These are phyloP conservation scores for Desmophyllum pertusum DNA, from an alignment of 92 coral and sea anemone species.

Conservation along the genomic window DNA sequence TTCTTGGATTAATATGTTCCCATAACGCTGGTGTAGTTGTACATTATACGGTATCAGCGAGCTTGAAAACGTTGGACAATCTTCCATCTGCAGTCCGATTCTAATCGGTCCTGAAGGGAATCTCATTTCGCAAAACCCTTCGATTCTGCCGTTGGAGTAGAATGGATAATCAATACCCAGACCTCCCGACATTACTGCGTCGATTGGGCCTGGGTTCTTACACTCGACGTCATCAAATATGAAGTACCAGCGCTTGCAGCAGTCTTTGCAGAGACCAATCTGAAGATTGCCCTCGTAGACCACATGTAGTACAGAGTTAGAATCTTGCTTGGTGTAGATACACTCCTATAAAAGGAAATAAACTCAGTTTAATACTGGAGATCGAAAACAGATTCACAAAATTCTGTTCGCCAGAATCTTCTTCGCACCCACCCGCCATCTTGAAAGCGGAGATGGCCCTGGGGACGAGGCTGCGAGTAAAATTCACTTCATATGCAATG, in stretches of 20 bases:
- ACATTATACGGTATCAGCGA: slow-evolving; percentile 51
- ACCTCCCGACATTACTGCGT: slow-evolving; percentile 83
- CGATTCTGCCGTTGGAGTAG: slow-evolving; percentile 72
- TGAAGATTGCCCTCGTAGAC: slow-evolving; percentile 69
- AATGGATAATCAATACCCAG: slow-evolving; percentile 69
- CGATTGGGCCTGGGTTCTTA: slow-evolving; percentile 56
- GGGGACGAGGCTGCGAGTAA: too few relatives aligned
- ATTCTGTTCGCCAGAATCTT: too few relatives aligned
- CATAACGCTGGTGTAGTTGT: slow-evolving; percentile 58
- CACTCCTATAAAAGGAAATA: slow-evolving; percentile 50
- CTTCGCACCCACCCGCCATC: too few relatives aligned
- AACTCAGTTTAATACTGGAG: neutral
- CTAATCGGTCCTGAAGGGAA: slow-evolving; percentile 62
- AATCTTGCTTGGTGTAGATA: slow-evolving; percentile 41
- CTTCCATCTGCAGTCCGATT: slow-evolving; percentile 64
- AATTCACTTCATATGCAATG: neutral
- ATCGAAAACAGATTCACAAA: too few relatives aligned
- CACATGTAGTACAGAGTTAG: slow-evolving; percentile 57
- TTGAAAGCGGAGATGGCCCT: too few relatives aligned
- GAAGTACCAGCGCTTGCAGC: slow-evolving; percentile 76
- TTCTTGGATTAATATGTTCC: slow-evolving; percentile 61
- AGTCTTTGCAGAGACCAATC: slow-evolving; percentile 59
- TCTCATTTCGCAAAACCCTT: slow-evolving; percentile 68
- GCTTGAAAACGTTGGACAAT: slow-evolving; percentile 60
- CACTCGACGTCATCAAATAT: slow-evolving; percentile 64